phyloP scores from a whole-genome alignment of 2,113 vertebrate genomes.

The Ardeotis arabs region DNA sequence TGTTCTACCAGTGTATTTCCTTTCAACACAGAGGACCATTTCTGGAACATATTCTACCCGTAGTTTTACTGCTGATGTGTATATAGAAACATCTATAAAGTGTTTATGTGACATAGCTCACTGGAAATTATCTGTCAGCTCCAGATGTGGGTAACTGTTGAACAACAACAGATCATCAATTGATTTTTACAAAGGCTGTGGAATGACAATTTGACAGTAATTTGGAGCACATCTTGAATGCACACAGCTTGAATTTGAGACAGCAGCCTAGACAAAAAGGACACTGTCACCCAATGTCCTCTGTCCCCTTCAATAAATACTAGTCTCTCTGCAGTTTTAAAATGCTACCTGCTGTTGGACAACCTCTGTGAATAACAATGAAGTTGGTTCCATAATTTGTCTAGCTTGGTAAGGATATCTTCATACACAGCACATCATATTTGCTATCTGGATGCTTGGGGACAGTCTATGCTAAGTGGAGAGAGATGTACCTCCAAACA shows the following conservation, averaged over 20 bases:
- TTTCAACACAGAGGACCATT: background rate
- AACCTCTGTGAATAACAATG: background rate
- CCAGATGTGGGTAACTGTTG: background rate
- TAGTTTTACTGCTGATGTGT: background rate
- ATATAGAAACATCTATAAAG: background rate
- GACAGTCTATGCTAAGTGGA: background rate
- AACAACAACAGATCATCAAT: constrained; percentile 24
- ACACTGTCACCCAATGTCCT: background rate
- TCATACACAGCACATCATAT: background rate
- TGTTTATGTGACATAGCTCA: background rate
- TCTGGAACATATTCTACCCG: background rate
- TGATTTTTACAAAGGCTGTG: constrained; percentile 32
- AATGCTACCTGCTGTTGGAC: background rate
- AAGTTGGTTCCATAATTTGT: background rate
- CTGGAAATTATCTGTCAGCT: constrained; percentile 24
- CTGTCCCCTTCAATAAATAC: background rate
- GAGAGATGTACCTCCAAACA: background rate
- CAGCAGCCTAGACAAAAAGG: constrained; percentile 13
- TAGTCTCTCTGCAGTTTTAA: background rate
- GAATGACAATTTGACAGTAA: constrained; percentile 51
- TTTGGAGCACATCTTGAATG: constrained; percentile 16
- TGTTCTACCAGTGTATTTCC: background rate
- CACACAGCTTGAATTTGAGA: background rate
- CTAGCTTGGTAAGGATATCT: background rate
- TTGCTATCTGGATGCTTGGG: background rate